phyloP scores from a whole-genome alignment of 2,888 invertebrate genomes.

The Tholera decimalis region DNA sequence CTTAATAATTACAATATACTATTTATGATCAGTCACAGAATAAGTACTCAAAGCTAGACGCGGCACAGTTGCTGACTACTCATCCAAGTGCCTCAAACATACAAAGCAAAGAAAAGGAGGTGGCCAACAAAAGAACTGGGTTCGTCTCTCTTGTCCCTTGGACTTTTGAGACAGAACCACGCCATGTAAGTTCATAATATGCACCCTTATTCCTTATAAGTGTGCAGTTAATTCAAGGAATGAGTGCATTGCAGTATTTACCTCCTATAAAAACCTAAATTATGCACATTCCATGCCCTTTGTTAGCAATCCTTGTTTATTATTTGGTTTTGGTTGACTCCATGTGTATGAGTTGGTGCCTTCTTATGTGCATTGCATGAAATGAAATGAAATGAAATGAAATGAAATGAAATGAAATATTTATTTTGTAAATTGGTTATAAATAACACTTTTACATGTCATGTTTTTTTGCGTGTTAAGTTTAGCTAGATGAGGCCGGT shows the following conservation, averaged over 20 bases:
- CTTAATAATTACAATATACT: conserved; percentile 7
- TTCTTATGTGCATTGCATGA: conserved; percentile 28
- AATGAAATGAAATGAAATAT: no score
- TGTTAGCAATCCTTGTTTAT: not conserved
- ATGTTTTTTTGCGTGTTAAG: no score
- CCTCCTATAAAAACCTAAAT: not conserved
- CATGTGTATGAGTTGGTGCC: not conserved
- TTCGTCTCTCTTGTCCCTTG: conserved; percentile 48
- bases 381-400: no score
- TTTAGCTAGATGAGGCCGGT: no score
- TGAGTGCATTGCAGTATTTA: conserved; percentile 8
- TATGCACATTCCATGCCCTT: not conserved
- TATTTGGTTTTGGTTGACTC: conserved; percentile 1
- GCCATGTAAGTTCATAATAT: conserved; percentile 37
- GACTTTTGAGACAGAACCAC: conserved; percentile 41
- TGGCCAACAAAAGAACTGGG: conserved; percentile 28
- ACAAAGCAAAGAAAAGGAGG: conserved; percentile 16
- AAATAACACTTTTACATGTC: no score
- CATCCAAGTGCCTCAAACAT: conserved; percentile 4
- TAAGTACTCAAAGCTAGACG: conserved; percentile 20
- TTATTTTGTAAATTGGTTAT: no score
- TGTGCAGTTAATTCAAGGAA: conserved; percentile 4
- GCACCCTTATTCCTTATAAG: not conserved
- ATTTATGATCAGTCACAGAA: conserved; percentile 44
- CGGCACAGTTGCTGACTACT: not conserved